Base-by-base conservation (phyloP, 2,113 vertebrate species). In the Osmerus mordax region DNA sequence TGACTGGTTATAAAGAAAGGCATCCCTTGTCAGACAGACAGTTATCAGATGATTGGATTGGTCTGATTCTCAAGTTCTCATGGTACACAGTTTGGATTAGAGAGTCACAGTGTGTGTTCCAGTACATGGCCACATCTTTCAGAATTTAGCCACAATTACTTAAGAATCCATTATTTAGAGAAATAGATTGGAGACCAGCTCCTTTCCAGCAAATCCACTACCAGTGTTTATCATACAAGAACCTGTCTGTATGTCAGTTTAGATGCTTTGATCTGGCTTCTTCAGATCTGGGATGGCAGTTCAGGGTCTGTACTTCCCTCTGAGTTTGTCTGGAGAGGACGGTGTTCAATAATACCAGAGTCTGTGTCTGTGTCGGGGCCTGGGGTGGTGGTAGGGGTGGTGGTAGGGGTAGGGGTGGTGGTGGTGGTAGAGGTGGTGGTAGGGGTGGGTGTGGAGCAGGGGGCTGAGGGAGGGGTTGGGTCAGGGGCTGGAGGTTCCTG, bases 181-280 rank as follows among this genome's bases (percentile, higher is more conserved):
- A 36, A 58, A 72, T 28, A 73, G 65, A 28, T 66, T 47, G 74
- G 89, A 91, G 89, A 80, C 89, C 91, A 86, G 91, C 90, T 91
- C 90, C 87, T 54, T 78, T 53, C 54, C 74, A 74, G 47, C 62
- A 18, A 78, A 76, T 47, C 41, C 41, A 47, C 41, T 47, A 47
- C 41, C 41, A 47, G 63, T 74, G 73, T 74, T 67, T 77, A 74
- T 56, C 54, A 80, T 9, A 76, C 72, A 81, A 75, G 65, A 78
- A 78, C 36, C 60, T 76, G 73, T 74, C 72, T 74, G 59, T 70
- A 62, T 72, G 25, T 36, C 58, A 71, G 67, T 51, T 16, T 23
- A 67, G 41, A 8, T 60, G 51, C 64, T 59, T 5, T 25, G 8
- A 36, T 36, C 8, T 64, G 62, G 14, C 62, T 64, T 28, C 32